Conservation (phyloP, 2,113 vertebrate genomes). For the Peromyscus californicus region DNA sequence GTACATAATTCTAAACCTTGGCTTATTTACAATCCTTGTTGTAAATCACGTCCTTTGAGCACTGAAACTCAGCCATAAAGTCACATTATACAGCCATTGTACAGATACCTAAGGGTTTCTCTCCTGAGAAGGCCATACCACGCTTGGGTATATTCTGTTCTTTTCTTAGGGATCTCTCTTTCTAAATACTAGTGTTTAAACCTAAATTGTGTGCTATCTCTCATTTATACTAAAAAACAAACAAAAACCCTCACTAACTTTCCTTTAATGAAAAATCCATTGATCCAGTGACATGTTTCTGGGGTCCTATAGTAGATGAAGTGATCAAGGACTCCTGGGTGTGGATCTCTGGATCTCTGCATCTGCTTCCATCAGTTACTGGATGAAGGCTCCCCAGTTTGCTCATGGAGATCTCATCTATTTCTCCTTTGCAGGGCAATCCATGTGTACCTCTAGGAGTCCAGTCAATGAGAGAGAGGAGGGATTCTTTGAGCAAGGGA, state of each 20-base stretch:
- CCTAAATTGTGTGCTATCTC: neutral
- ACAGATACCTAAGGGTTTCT: neutral
- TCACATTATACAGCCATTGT: neutral
- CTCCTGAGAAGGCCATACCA: neutral
- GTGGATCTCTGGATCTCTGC: too few relatives aligned
- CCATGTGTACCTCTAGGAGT: too few relatives aligned
- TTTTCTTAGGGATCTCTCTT: neutral
- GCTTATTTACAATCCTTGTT: neutral
- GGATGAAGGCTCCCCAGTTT: too few relatives aligned
- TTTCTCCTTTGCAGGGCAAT: too few relatives aligned
- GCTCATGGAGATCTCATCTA: too few relatives aligned
- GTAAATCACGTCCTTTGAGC: neutral
- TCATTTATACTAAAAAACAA: neutral
- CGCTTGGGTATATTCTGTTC: neutral
- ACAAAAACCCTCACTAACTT: neutral
- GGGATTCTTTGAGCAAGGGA: too few relatives aligned
- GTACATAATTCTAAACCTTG: neutral
- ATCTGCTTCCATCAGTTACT: too few relatives aligned
- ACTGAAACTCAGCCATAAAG: neutral
- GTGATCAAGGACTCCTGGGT: too few relatives aligned
- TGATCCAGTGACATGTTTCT: too few relatives aligned
- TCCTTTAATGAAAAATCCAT: neutral
- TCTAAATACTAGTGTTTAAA: neutral
- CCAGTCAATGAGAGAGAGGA: too few relatives aligned
- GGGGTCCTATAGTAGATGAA: neutral